Base-by-base conservation (phyloP, 2,797 vertebrate genomes). In the Pampus argenteus region DNA sequence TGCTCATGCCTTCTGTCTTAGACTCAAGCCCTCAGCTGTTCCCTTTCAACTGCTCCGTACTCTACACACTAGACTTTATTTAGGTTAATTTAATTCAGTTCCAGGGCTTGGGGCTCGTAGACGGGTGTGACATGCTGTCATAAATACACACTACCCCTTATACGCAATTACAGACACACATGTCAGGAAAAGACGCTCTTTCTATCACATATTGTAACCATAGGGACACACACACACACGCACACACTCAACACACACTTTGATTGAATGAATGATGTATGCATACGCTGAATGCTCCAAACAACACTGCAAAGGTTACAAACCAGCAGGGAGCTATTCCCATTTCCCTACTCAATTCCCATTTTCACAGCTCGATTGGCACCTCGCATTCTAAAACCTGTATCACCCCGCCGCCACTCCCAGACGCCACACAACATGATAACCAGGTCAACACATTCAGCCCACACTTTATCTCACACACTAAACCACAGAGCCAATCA, bases 271-370 rank as follows among this genome's bases (percentile, higher is more conserved):
- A 89, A 83, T 87, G 90, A 89, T 88, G 86, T 81, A 84, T 83
- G 78, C 70, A 74, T 73, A 78, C 17, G 15, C 48, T 49, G 76
- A 91, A 88, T 47, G 72, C 84, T 84, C 79, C 83, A 73, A 89
- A 91, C 88, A 91, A 85, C 82, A 79, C 31, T 36, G 80, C 58
- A 59, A 85, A 86, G 86, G 86, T 83, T 81, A 84, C 87, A 88
- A 87, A 88, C 76, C 86, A 80, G 85, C 49, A 26, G 79, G 83
- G 77, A 79, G 72, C 74, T 88, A 93, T 90, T 93, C 90, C 91
- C 93, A 89, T 92, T 93, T 93, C 92, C 91, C 91, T 79, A 71
- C 90, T 91, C 92, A 93, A 94, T 94, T 94, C 90, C 85, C 87
- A 86, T 88, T 92, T 93, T 92, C 87, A 90, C 92, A 93, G 87